These are phyloP conservation scores for Agelaius phoeniceus DNA, from an alignment of 2,113 vertebrate genomes.

Conservation along the genomic window DNA sequence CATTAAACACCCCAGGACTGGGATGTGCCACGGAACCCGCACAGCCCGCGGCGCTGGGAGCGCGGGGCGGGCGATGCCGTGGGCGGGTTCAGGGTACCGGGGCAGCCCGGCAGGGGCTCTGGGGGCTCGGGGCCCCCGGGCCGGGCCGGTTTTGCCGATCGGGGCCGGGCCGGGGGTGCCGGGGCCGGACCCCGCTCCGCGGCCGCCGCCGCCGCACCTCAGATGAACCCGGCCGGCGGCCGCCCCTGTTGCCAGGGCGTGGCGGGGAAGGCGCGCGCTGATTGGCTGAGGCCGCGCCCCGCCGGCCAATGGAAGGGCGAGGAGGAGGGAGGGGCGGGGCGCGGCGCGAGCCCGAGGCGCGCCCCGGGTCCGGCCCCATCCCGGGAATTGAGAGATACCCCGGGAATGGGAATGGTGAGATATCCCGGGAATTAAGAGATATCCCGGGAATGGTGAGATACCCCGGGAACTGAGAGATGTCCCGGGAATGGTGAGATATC, in stretches of 20 bases:
- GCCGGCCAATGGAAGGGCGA: not conserved
- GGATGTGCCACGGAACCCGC: not conserved
- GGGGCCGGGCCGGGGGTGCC: too few species aligned
- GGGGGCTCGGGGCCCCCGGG: too few species aligned
- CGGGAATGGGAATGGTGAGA: not conserved
- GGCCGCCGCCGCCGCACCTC: too few species aligned
- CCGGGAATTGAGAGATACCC: not conserved
- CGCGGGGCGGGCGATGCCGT: not conserved
- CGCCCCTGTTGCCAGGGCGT: not conserved
- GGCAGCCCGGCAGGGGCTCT: too few species aligned
- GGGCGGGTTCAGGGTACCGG: not conserved
- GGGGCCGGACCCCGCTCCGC: too few species aligned
- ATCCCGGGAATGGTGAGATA: not conserved
- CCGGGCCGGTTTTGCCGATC: too few species aligned
- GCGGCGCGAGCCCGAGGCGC: not conserved
- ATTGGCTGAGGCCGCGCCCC: not conserved
- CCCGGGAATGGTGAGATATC: not conserved
- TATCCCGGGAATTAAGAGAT: not conserved
- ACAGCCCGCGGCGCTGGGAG: too few species aligned
- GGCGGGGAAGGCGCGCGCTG: not conserved
- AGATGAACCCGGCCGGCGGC: too few species aligned
- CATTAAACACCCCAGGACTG: not conserved
- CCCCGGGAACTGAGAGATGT: not conserved
- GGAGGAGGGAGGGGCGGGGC: not conserved
- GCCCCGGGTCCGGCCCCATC: not conserved